Percentiles rank a stretch among this genome's conserved stretches.
Evolutionary conservation across 2,797 vertebrate species (phyloP).

Genomic region (Enoplosus armatus): DNA sequence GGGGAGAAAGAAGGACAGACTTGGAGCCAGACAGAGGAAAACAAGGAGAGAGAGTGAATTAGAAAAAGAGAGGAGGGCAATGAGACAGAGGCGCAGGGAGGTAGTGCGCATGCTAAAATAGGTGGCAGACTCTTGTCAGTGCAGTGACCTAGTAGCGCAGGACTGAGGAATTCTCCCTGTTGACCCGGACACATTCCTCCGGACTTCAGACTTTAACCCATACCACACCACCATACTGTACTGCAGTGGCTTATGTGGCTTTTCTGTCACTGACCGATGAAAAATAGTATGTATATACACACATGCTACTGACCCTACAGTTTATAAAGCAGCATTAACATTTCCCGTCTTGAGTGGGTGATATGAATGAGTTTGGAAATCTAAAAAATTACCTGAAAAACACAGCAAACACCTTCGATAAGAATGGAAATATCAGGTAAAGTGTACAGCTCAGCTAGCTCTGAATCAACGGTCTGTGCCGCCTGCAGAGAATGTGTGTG

Average conservation of each 20-base stretch:
- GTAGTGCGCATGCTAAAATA: slow-evolving; percentile 69
- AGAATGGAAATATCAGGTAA: slow-evolving; percentile 61
- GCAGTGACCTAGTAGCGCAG: slow-evolving; percentile 77
- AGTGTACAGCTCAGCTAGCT: slow-evolving; percentile 26
- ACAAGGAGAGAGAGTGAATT: slow-evolving; percentile 34
- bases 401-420: slow-evolving; percentile 50
- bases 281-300: slow-evolving; percentile 7
- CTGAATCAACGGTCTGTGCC: slow-evolving; percentile 53
- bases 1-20: slow-evolving; percentile 53
- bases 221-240: slow-evolving; percentile 59
- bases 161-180: slow-evolving; percentile 82
- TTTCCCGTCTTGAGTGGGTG: slow-evolving; percentile 16
- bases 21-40: slow-evolving; percentile 47
- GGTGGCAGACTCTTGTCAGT: slow-evolving; percentile 79
- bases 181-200: slow-evolving; percentile 80
- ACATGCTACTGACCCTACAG: slow-evolving; percentile 5
- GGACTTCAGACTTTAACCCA: slow-evolving; percentile 77
- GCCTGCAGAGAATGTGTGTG: slow-evolving; percentile 57
- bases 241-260: slow-evolving; percentile 25
- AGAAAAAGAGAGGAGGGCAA: slow-evolving; percentile 58
- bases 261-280: slow-evolving; percentile 13
- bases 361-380: not conserved
- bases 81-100: slow-evolving; percentile 48
- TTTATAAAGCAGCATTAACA: slow-evolving; percentile 7
- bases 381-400: too few relatives aligned